A percentile compares a stretch with the other conserved stretches of the same genome.
These are phyloP conservation scores for Scaptomyza hsui DNA, from an alignment of 1,140 invertebrate genomes.

Conservation along the genomic window DNA sequence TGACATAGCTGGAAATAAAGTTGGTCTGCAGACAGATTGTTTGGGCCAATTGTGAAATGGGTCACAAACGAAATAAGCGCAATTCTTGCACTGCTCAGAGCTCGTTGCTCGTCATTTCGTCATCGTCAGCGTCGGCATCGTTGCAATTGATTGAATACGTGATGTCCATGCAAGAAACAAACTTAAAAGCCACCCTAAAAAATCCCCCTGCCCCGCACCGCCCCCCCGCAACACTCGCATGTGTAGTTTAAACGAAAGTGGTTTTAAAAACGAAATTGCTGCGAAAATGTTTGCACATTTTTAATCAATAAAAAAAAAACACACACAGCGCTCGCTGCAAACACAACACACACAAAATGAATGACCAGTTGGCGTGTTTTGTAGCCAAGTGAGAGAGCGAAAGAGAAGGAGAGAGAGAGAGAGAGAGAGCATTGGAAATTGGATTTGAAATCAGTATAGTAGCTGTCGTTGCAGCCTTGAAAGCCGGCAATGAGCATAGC, in stretches of 20 bases:
- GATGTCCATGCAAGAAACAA: conserved; percentile 81
- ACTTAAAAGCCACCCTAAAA: conserved; percentile 66
- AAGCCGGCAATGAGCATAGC: conserved; percentile 40
- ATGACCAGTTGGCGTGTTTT: conserved; percentile 61
- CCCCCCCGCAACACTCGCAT: conserved; percentile 4
- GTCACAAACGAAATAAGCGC: conserved; percentile 74
- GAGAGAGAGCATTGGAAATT: conserved; percentile 5
- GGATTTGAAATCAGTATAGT: conserved; percentile 5
- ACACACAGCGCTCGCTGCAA: neutral
- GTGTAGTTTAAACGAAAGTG: conserved; percentile 72
- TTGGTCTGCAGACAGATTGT: conserved; percentile 64
- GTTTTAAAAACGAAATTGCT: conserved; percentile 79
- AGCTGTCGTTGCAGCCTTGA: conserved; percentile 40
- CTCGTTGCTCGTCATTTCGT: conserved; percentile 7
- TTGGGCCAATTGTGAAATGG: conserved; percentile 70
- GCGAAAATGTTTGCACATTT: conserved; percentile 80
- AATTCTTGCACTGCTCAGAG: conserved; percentile 36
- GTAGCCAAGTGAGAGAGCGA: conserved; percentile 12
- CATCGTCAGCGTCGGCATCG: conserved; percentile 44
- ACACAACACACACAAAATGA: conserved; percentile 28
- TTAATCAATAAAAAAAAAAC: conserved; percentile 71
- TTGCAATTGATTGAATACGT: conserved; percentile 82
- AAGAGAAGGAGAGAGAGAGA: conserved; percentile 2
- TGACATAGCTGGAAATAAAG: conserved; percentile 38
- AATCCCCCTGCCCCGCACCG: neutral